Base-by-base conservation (phyloP, 1,140 invertebrate genomes). In the Penaeus indicus region DNA sequence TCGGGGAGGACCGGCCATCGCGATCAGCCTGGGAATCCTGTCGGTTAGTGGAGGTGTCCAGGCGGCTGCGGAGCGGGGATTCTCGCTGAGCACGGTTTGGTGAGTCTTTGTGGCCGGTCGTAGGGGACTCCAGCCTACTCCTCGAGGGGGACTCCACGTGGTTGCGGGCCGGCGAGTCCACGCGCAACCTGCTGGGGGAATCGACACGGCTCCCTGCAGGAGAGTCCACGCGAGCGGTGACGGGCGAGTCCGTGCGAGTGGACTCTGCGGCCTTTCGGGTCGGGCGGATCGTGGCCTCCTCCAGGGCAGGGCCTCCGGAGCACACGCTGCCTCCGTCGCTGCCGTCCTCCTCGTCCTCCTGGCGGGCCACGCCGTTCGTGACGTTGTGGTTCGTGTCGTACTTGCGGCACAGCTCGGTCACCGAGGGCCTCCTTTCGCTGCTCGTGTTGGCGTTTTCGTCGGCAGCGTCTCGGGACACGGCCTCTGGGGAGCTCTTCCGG, bases 331-430 rank as follows among this genome's bases (percentile, higher is more conserved):
- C 54, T 54, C 54, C 86, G 54, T 88, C 86, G 21, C 86, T 88
- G 16, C 67, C 78, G 22, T 86, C 77, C 5, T 69, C 85, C 8
- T 90, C 90, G 61, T 91, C 89, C n/a, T 86, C 84, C 21, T 90
- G 89, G 16, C 80, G 84, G 4, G 80, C 22, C 54, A 85, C 47
- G 81, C 80, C 85, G 42, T 89, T 83, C 27, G 84, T 87, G n/a
- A 87, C 85, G 79, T 90, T 91, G 54, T 86, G 88, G 77, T 91
- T 91, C 21, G 89, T 22, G 78, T 91, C 90, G 69, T 90, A 91
- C 47, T 91, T 91, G 4, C 90, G 67, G 54, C 90, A 81, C 61
- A 91, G 69, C 62, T 91, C 90, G 38, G 88, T 88, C 32, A 91
- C 84, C 22, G 88, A 89, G 5, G 81, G 90, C 69, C 89, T 62